Percentiles rank a stretch among this genome's conserved stretches.
These are phyloP conservation scores for Aleiodes testaceus DNA, from an alignment of 2,888 invertebrate species.

Conservation along the genomic window DNA sequence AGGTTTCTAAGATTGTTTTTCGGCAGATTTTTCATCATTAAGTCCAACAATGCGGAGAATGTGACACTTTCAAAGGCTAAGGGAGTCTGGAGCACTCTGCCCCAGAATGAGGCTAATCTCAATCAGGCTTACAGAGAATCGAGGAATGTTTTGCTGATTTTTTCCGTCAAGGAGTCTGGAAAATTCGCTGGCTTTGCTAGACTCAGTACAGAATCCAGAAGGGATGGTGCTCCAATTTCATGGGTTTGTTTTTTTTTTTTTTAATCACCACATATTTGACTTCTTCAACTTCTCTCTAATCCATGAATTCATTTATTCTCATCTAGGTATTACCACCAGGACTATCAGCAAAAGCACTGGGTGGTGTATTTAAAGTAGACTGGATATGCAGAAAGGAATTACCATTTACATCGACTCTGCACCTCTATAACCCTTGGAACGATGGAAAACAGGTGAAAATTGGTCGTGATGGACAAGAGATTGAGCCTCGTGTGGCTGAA, in stretches of 20 bases:
- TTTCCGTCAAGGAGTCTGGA: slow-evolving; percentile 98
- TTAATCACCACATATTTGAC: too few species aligned
- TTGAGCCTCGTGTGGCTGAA: slow-evolving; percentile 95
- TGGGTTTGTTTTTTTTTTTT: slow-evolving; percentile 80
- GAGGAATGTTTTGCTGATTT: slow-evolving; percentile 94
- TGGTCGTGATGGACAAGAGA: slow-evolving; percentile 98
- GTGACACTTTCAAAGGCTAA: slow-evolving; percentile 94
- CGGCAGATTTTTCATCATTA: slow-evolving; percentile 91
- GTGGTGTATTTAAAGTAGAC: slow-evolving; percentile 96
- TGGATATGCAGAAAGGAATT: slow-evolving; percentile 98
- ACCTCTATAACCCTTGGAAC: slow-evolving; percentile 98
- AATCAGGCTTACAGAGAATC: slow-evolving; percentile 95
- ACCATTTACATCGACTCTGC: slow-evolving; percentile 92
- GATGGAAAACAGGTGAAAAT: slow-evolving; percentile 99
- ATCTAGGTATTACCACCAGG: slow-evolving; percentile 86
- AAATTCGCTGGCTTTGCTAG: slow-evolving; percentile 96
- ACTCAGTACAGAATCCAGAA: slow-evolving; percentile 88
- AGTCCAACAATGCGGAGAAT: slow-evolving; percentile 98
- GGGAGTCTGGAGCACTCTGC: slow-evolving; percentile 98
- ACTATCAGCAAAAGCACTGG: slow-evolving; percentile 91
- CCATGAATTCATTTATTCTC: not conserved
- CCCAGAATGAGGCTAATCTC: slow-evolving; percentile 96
- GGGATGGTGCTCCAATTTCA: slow-evolving; percentile 90
- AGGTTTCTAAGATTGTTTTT: slow-evolving; percentile 47
- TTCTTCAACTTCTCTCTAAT: not conserved